phyloP scores from a whole-genome alignment of 2,797 vertebrate species.

The Chloroceryle amazona region DNA sequence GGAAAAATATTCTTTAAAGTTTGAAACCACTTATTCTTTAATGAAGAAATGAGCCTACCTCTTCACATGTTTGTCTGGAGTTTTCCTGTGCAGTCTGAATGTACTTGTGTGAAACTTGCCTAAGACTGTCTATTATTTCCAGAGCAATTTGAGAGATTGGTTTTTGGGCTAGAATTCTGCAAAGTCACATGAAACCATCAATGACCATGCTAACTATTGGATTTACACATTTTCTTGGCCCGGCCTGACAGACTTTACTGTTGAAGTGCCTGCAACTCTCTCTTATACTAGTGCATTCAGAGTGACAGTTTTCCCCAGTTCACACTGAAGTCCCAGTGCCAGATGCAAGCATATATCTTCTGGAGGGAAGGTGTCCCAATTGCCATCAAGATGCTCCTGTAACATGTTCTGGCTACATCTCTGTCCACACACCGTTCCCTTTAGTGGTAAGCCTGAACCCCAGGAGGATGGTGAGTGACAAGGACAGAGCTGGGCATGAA shows the following conservation, averaged over 20 bases:
- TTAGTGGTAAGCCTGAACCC: background rate
- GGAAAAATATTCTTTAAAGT: background rate
- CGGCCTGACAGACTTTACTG: background rate
- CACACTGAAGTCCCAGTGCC: background rate
- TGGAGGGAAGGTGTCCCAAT: background rate
- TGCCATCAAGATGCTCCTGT: background rate
- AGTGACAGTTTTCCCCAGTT: background rate
- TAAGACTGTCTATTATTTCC: background rate
- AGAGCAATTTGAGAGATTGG: background rate
- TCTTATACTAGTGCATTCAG: background rate
- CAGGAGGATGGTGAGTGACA: background rate
- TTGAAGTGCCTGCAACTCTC: background rate
- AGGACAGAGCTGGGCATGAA: background rate
- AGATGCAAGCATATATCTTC: rapidly evolving
- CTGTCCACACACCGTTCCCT: background rate
- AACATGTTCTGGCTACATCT: background rate
- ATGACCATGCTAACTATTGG: background rate
- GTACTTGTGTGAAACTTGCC: background rate
- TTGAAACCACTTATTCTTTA: background rate
- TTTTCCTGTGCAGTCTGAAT: background rate
- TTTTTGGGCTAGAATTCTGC: background rate
- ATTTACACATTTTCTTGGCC: background rate
- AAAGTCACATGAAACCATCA: background rate
- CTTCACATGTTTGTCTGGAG: background rate
- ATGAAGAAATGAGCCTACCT: background rate